Percentiles rank a stretch among this genome's conserved stretches.
These are phyloP conservation scores for Chromobotia macracanthus DNA, from an alignment of 2,797 vertebrate genomes.

Conservation along the genomic window DNA sequence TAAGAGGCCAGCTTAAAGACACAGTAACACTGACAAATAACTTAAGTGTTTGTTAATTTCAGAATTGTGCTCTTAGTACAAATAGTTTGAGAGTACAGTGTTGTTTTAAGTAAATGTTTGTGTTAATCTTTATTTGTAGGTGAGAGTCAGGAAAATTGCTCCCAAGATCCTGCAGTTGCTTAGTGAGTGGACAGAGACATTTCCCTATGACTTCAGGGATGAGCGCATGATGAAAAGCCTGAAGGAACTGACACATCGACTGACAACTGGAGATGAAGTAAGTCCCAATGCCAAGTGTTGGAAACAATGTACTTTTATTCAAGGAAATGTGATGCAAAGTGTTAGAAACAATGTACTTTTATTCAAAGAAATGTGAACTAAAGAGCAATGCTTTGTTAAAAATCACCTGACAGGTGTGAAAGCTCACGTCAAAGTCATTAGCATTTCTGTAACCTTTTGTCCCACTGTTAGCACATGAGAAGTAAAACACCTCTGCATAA, in stretches of 20 bases:
- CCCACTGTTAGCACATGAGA: constrained; percentile 10
- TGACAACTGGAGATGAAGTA: constrained; percentile 88
- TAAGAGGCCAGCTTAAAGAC: too few relatives aligned
- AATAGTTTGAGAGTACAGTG: background rate
- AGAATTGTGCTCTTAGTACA: background rate
- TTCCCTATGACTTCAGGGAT: constrained; percentile 93
- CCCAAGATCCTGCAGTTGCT: constrained; percentile 92
- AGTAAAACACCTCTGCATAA: constrained; percentile 8
- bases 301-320: too few relatives aligned
- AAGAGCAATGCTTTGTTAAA: background rate
- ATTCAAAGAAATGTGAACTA: constrained; percentile 4
- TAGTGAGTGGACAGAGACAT: constrained; percentile 93
- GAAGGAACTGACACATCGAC: constrained; percentile 87
- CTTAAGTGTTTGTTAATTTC: background rate
- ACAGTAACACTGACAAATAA: too few relatives aligned
- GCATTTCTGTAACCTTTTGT: constrained; percentile 20
- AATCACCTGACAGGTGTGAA: constrained; percentile 24
- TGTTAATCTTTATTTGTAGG: constrained; percentile 72
- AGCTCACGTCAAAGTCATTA: constrained; percentile 8
- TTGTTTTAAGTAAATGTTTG: background rate
- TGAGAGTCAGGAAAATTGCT: constrained; percentile 82
- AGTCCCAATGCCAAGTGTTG: constrained; percentile 55
- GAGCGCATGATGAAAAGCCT: constrained; percentile 93
- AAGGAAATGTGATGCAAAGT: constrained; percentile 3
- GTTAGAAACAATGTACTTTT: background rate